phyloP scores from a whole-genome alignment of 2,113 vertebrate species.

The Axis porcinus region DNA sequence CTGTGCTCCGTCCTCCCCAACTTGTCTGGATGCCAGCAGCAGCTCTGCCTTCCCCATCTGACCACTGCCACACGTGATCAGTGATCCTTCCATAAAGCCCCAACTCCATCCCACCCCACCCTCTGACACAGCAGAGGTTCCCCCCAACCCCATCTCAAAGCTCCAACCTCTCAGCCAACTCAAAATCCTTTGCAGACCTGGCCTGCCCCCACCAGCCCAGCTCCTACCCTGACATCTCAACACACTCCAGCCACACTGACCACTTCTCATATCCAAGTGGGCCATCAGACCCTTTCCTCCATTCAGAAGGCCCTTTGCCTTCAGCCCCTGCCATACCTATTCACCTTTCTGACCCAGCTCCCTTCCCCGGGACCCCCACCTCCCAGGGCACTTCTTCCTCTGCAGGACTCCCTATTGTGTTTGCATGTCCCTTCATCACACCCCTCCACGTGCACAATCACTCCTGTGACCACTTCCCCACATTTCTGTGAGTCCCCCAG shows the following conservation, averaged over 20 bases:
- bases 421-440: neutral
- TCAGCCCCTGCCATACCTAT: neutral
- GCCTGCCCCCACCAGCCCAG: neutral
- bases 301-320: neutral
- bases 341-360: neutral
- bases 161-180: neutral
- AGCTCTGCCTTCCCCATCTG: neutral
- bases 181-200: neutral
- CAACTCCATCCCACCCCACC: neutral
- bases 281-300: neutral
- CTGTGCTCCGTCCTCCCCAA: neutral
- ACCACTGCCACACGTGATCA: neutral
- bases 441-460: neutral
- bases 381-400: neutral
- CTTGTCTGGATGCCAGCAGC: neutral
- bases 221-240: neutral
- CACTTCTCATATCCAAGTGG: accelerated
- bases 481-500: neutral
- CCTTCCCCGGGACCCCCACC: too few relatives aligned
- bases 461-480: neutral
- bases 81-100: neutral
- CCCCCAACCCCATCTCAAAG: neutral
- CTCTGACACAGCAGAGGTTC: neutral
- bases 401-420: neutral
- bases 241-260: too few relatives aligned